A percentile compares a stretch with the other conserved stretches of the same genome.
Evolutionary conservation across 2,113 vertebrate genomes (phyloP).

Genomic region (Istiophorus platypterus): DNA sequence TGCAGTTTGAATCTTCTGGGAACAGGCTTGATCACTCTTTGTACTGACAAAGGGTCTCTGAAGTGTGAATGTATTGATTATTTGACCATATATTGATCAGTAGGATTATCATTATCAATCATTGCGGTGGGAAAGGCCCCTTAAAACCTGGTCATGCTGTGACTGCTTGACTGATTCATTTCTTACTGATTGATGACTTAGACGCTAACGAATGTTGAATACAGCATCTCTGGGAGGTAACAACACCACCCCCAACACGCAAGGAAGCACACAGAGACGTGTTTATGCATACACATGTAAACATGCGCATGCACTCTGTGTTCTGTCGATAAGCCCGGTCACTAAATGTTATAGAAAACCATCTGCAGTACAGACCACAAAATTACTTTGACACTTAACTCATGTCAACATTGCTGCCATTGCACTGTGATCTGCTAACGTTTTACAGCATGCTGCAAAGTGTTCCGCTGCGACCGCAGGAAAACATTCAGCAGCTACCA

Average conservation of each 20-base stretch:
- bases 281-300: background rate
- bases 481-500: constrained; percentile 48
- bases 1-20: constrained; percentile 38
- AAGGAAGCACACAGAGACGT: constrained; percentile 14
- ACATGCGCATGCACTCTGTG: constrained; percentile 4
- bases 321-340: background rate
- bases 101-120: constrained; percentile 59
- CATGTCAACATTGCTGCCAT: constrained; percentile 43
- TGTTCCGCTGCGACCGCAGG: constrained; percentile 43
- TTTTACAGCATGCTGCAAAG: constrained; percentile 51
- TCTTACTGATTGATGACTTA: constrained; percentile 46
- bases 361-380: constrained; percentile 34
- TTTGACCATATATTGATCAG: constrained; percentile 51
- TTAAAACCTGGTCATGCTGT: constrained; percentile 20
- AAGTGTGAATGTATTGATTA: constrained; percentile 57
- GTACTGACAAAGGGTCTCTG: constrained; percentile 35
- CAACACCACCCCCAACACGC: constrained; percentile 9
- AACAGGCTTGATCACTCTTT: constrained; percentile 4
- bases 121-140: constrained; percentile 29
- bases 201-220: background rate
- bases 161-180: constrained; percentile 51
- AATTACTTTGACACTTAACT: constrained; percentile 56
- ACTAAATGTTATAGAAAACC: constrained; percentile 21
- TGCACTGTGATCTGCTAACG: constrained; percentile 29
- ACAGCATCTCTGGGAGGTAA: background rate